Base-by-base conservation (phyloP, 1,140 invertebrate genomes). In the Pseudomyrmex gracilis region DNA sequence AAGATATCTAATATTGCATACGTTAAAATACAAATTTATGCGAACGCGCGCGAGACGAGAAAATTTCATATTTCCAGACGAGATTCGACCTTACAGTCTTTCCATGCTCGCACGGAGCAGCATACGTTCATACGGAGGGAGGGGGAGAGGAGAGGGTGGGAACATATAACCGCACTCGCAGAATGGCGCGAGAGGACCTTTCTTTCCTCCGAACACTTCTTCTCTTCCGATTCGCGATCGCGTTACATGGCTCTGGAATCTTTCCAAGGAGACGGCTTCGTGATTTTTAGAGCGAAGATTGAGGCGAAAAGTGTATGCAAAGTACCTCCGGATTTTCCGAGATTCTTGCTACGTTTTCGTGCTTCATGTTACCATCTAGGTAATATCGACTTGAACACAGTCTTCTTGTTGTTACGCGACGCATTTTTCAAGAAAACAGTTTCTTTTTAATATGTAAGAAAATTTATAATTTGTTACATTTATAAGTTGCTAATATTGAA, bases 191-290 rank as follows among this genome's bases (percentile, higher is more conserved):
- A 20, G 51, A 70, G 83, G 76, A 70, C 78, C 70, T 76, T 80
- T 80, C 73, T 83, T 83, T 47, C 68, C 49, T 64, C 60, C 5
- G 45, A 83, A 86, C 82, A 73, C 74, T 86, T 88, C 77, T 78
- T 80, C 84, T 55, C 83, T 60, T 22, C 60, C 77, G 68, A 89
- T 86, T 84, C 87, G 80, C 80, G 87, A 89, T 89, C 87, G 84
- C 86, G 87, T 89, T 89, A 89, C 88, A 85, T 66, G 74, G 64
- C 84, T 87, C 82, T 90, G 89, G 89, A 90, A 87, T 83, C 77
- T 85, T 86, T 89, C 89, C 89, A 89, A 86, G 64, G 66, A 86
- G 60, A 64, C 58, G 64, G 74, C 77, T 84, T 64, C 80, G 76
- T 87, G 88, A 90, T 90, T 90, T 90, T 89, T 86, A 74, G 82